Evolutionary conservation across 2,888 invertebrate genomes (phyloP), one percentile per base, ranked within the genome.

Genomic region (Imbricaverruca yamaguchii): DNA sequence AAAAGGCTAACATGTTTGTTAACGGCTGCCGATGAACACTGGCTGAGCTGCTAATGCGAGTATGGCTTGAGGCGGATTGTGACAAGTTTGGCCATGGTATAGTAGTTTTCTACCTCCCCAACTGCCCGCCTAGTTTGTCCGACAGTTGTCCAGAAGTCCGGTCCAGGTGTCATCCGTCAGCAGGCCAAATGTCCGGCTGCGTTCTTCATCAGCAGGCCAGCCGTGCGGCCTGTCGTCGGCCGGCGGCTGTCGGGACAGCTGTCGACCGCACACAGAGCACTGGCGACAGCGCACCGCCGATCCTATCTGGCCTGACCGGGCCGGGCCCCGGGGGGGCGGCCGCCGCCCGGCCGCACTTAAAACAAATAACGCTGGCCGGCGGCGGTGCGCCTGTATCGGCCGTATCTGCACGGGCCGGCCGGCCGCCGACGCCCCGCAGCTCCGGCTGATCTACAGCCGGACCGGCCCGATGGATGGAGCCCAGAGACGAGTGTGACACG

Each of bases 341-440:
- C 23, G 65, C 18, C 65, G 23, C 65, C 8, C 39, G 39, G 39
- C 65, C 65, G 18, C 65, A 65, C 65, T 65, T 65, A 65, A 65
- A 65, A 65, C 65, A 65, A 65, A 65, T 65, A 65, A 23, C 23
- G 65, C 65, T n/a, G n/a, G 8, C 65, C 65, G 65, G 65, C 65
- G n/a, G 65, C n/a, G 6, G n/a, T n/a, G 39, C 39, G 39, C 2
- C 39, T 8, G 23, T 23, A 65, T 65, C 65, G 23, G 23, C 23
- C 8, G 65, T 23, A 65, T 65, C 65, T 65, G 65, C n/a, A 12
- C 23, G 1, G 65, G 12, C 65, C 65, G n/a, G 23, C 65, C 9
- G 65, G 65, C 65, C 61, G n/a, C 65, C 23, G 65, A 65, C 65
- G 39, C 65, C 65, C 65, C 65, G 23, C 65, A 23, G 65, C 65